A percentile compares a stretch with the other conserved stretches of the same genome.
These are phyloP conservation scores for Drosophila fuyamai DNA, from an alignment of 1,140 invertebrate genomes.

Conservation along the genomic window DNA sequence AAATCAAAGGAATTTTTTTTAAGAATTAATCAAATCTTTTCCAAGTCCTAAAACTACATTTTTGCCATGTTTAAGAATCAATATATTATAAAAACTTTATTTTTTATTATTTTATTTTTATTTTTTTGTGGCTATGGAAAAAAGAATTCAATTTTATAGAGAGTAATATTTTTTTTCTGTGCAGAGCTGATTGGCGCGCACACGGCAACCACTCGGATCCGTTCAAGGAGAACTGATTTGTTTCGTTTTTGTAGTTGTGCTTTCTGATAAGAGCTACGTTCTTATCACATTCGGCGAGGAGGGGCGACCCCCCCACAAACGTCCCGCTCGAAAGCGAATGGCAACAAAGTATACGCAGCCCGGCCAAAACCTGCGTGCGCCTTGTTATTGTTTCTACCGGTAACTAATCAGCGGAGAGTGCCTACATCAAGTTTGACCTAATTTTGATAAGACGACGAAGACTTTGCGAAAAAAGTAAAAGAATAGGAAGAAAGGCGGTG, in stretches of 20 bases:
- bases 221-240: slow-evolving; percentile 56
- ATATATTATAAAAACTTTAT: too few relatives aligned
- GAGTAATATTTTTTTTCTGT: not conserved
- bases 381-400: slow-evolving; percentile 11
- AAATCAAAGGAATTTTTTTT: too few relatives aligned
- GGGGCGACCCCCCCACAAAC: not conserved
- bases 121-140: too few relatives aligned
- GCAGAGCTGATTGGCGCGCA: slow-evolving; percentile 23
- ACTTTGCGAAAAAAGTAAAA: slow-evolving; percentile 46
- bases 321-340: not conserved
- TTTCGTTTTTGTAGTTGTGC: slow-evolving; percentile 29
- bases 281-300: slow-evolving; percentile 28
- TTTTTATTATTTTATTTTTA: too few relatives aligned
- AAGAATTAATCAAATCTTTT: too few relatives aligned
- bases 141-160: too few relatives aligned
- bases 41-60: too few relatives aligned
- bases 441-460: slow-evolving; percentile 64
- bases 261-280: slow-evolving; percentile 25
- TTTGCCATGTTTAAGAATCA: too few relatives aligned
- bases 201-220: slow-evolving; percentile 40
- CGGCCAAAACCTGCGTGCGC: slow-evolving; percentile 25
- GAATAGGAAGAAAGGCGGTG: slow-evolving; percentile 17
- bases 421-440: slow-evolving; percentile 69
- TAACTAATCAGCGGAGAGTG: slow-evolving; percentile 67
- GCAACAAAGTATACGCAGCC: slow-evolving; percentile 8